Evolutionary conservation across 30 jellyfish, hydroid and myxozoan genomes (phyloP), one percentile per base, ranked within the genome.

Genomic region (Aurelia aurita): DNA sequence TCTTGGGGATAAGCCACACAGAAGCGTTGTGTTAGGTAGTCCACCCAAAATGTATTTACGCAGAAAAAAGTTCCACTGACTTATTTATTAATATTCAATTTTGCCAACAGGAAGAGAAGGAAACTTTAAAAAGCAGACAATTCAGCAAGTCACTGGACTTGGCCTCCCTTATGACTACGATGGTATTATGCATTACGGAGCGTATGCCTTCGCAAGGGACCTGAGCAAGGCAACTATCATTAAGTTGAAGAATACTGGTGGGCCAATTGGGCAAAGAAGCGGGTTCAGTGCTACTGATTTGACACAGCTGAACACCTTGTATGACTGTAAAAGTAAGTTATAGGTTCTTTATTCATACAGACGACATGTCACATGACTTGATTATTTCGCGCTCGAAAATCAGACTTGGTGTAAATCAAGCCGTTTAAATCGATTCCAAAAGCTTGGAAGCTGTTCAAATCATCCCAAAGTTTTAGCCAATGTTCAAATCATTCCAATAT

Each of bases 151-250:
- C 14, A 47, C 90, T 32, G 72, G 77, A 11, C 74, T 79, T 25
- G 82, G 82, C 13, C 62, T 63, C 60, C 90, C 90, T 12, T 81
- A 81, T 81, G 91, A 81, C 54, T 81, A 81, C 51, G 91, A 81
- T 67, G 91, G 91, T 18, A 19, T 81, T 8, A 81, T 81, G 91
- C 91, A 81, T 67, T 81, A 81, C 70, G 91, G 91, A 11, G 59
- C 91, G 34, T 21, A 57, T 18, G 91, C 91, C 29, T 81, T 81
- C 49, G 85, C 91, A 11, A 81, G 20, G 13, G 68, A 81, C 77
- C 47, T 73, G 43, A n/a, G 77, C 3, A 64, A 46, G 47, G 85
- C 91, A 16, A 68, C 85, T 21, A 81, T 81, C 11, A 44, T 68
- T 10, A 55, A 51, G 26, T 31, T 44, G 9, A 65, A 58, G 39